phyloP scores from a whole-genome alignment of 2,888 invertebrate genomes.

The Dendrolimus houi region DNA sequence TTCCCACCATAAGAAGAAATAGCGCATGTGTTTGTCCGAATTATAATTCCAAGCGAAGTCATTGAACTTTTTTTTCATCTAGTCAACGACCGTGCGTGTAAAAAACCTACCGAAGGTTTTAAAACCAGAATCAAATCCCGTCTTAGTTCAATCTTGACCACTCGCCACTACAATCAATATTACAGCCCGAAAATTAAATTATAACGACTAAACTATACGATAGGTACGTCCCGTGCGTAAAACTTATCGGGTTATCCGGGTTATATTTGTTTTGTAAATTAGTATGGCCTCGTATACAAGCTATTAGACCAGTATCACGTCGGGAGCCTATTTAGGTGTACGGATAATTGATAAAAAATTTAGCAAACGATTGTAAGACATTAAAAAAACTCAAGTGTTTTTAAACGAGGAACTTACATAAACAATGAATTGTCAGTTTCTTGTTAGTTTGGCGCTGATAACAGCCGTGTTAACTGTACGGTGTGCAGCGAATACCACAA shows the following conservation, averaged over 20 bases:
- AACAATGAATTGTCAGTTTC: slow-evolving; percentile 20
- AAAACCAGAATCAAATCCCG: not conserved
- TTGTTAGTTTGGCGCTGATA: slow-evolving; percentile 17
- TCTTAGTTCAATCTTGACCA: not conserved
- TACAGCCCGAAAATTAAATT: not conserved
- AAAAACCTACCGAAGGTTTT: not conserved
- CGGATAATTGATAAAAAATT: not conserved
- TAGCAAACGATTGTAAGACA: not conserved
- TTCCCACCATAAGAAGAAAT: not conserved
- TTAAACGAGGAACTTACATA: slow-evolving; percentile 7
- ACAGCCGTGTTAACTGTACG: slow-evolving; percentile 9
- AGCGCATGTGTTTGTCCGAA: not conserved
- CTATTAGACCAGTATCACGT: not conserved
- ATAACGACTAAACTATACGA: not conserved
- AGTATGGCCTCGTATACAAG: not conserved
- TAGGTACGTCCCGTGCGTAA: too few relatives aligned
- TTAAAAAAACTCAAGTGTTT: slow-evolving; percentile 4
- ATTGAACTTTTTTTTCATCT: not conserved
- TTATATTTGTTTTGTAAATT: not conserved
- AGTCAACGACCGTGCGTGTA: not conserved
- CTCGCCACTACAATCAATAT: not conserved
- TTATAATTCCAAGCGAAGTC: not conserved
- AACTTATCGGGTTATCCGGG: not conserved
- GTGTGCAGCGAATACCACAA: slow-evolving; percentile 27
- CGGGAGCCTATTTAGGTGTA: not conserved